These are phyloP conservation scores for Sterrhoptilus dennistouni DNA, from an alignment of 2,113 vertebrate species.

Conservation along the genomic window DNA sequence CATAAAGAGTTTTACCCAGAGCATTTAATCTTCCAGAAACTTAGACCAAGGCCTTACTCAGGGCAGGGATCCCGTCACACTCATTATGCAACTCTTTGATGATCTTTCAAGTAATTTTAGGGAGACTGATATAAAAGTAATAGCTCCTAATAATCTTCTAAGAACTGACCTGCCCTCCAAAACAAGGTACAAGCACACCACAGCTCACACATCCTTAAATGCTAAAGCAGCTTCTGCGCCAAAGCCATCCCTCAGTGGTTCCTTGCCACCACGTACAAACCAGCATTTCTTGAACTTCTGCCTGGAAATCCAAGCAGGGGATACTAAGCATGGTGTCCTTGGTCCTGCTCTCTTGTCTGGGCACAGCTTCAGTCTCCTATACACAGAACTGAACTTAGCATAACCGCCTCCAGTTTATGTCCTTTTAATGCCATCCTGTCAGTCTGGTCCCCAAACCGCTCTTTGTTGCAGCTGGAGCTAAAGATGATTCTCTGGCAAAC, in stretches of 20 bases:
- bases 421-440: background rate
- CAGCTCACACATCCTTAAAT: background rate
- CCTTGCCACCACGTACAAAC: background rate
- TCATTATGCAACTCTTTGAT: background rate
- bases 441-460: fast-evolving
- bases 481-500: background rate
- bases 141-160: background rate
- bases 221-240: fast-evolving
- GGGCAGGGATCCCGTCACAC: fast-evolving
- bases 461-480: background rate
- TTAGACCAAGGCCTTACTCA: background rate
- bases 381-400: fast-evolving
- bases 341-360: background rate
- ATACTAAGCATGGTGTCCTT: too few relatives aligned
- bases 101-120: background rate
- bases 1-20: background rate
- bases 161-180: background rate
- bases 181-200: background rate
- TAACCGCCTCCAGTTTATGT: fast-evolving
- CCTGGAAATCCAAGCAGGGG: background rate
- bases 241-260: background rate
- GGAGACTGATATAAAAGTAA: background rate
- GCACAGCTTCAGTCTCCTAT: background rate
- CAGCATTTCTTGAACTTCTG: background rate
- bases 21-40: background rate